phyloP scores from a whole-genome alignment of 2,888 invertebrate species.

The Mermis nigrescens region DNA sequence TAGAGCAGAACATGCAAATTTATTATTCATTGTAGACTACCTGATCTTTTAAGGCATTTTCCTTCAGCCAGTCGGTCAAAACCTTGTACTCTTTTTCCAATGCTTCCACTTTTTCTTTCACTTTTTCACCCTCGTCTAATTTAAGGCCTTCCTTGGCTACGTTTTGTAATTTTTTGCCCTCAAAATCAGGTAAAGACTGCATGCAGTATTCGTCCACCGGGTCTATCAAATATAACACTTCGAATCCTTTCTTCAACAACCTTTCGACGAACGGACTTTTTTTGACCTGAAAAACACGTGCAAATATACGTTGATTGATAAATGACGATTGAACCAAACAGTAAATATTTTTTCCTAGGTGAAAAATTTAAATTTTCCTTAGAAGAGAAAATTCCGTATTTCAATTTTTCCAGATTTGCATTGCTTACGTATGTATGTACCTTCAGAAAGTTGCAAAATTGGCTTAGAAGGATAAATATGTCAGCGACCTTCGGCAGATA shows the following conservation, averaged over 20 bases:
- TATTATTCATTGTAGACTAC: too few species aligned
- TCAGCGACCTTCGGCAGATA: too few species aligned
- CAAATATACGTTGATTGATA: conserved; percentile 5
- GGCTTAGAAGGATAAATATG: too few species aligned
- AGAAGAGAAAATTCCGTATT: too few species aligned
- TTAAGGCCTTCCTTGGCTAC: conserved; percentile 93
- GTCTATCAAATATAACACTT: conserved; percentile 78
- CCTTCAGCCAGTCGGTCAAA: conserved; percentile 67
- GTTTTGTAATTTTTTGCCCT: conserved; percentile 97
- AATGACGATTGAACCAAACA: conserved; percentile 3
- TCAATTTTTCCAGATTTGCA: too few species aligned
- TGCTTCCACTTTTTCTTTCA: conserved; percentile 51
- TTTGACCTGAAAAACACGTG: conserved; percentile 40
- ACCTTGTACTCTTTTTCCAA: conserved; percentile 63
- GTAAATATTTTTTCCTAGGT: too few species aligned
- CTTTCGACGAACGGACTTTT: conserved; percentile 84
- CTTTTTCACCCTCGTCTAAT: conserved; percentile 47
- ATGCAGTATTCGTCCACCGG: conserved; percentile 96
- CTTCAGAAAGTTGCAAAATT: too few species aligned
- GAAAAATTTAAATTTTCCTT: too few species aligned
- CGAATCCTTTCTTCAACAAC: conserved; percentile 72
- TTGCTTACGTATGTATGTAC: too few species aligned
- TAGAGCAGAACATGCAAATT: too few species aligned
- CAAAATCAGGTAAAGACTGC: conserved; percentile 85
- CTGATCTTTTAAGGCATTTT: conserved; percentile 42